Percentiles rank a stretch among this genome's conserved stretches.
Conservation (phyloP, 2,797 vertebrate genomes). For the Halcyon leucocephala region DNA sequence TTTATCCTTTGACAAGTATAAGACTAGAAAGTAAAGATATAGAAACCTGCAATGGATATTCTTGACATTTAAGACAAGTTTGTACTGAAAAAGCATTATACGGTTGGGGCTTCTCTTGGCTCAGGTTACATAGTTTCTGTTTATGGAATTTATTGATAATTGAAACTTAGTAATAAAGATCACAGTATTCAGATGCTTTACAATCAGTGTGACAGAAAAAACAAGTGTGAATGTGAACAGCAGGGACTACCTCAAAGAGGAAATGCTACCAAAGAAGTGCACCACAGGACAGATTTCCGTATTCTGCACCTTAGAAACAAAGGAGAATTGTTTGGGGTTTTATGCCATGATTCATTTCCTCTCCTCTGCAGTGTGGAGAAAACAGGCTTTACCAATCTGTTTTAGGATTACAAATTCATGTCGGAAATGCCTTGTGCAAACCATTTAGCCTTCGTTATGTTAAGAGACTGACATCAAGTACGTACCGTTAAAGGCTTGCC, state of each 20-base stretch:
- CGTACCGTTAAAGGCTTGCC: neutral
- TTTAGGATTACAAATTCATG: neutral
- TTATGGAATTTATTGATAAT: neutral
- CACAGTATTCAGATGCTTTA: neutral
- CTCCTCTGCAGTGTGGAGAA: neutral
- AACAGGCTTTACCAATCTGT: neutral
- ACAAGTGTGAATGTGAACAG: neutral
- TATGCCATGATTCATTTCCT: neutral
- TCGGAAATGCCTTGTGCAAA: neutral
- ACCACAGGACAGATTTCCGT: neutral
- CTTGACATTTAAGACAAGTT: neutral
- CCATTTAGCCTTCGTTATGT: neutral
- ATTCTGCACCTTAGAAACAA: neutral
- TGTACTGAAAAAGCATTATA: neutral
- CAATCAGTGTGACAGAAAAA: neutral
- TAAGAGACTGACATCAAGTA: neutral
- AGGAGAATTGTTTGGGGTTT: accelerated
- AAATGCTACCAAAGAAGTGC: neutral
- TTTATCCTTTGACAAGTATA: neutral
- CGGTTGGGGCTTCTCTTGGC: neutral
- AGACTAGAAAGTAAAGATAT: neutral
- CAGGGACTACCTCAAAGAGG: neutral
- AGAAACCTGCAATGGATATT: neutral
- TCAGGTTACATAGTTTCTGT: neutral
- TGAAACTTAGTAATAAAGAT: neutral